Base-by-base conservation (phyloP, 2,888 invertebrate genomes). In the Gari tellinella region DNA sequence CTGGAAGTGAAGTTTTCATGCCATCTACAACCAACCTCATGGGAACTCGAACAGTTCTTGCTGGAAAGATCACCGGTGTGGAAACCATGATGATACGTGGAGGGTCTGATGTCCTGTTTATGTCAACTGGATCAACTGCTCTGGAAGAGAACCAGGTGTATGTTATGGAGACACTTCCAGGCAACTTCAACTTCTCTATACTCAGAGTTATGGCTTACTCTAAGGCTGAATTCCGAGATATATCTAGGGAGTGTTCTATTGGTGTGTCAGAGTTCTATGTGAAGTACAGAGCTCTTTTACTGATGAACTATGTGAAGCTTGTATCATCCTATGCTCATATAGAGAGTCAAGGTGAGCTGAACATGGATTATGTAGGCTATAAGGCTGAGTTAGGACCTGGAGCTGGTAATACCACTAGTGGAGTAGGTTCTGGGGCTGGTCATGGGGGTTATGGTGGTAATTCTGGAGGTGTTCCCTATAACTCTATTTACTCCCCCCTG, bases 371-470 rank as follows among this genome's bases (percentile, higher is more conserved):
- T 38, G 64, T 81, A 21, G 88, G 86, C 8, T 72, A 75, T 46
- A 48, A 31, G 21, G 62, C 84, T 14, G 84, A 86, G 57, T 19
- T 21, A 25, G 57, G 85, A 8, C 70, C 73, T 26, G 87, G 88
- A 3, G 67, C 72, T 12, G 86, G 85, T 3, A 46, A 25, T 10
- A 86, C 85, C 0, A 37, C 79, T 2, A 15, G 38, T 10, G 78
- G 73, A 53, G 19, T 12, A 14, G 89, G 89, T 23, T 86, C 77
- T 10, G 86, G 87, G 1, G 84, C 86, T 62, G 88, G 87, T 31
- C 86, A 86, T 23, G 80, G 80, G 53, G 88, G 87, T 26, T 86
- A 86, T 21, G 85, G 86, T 2, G 82, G 84, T 8, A 77, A 68
- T 7, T 77, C 78, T n/a, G 72, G 67, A 8, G 88, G 88, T 10